Conservation (phyloP, 2,113 vertebrate genomes). For the Neolamprologus brichardi region DNA sequence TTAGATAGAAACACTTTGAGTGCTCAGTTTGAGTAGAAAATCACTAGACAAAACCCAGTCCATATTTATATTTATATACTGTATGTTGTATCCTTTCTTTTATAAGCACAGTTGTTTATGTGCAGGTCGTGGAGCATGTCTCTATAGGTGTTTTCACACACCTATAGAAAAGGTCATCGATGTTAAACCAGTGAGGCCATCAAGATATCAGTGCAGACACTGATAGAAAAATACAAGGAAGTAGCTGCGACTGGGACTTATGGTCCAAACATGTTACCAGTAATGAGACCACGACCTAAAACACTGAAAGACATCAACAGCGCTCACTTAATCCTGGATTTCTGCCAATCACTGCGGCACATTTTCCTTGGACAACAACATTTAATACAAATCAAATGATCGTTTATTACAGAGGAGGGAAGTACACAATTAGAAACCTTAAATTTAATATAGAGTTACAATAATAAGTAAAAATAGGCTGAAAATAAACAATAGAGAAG, state of each 20-base stretch:
- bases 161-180: neutral
- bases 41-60: rapidly evolving
- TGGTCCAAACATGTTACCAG: neutral
- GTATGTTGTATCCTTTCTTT: neutral
- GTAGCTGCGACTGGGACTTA: neutral
- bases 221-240: neutral
- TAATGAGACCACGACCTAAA: neutral
- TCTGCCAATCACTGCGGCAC: neutral
- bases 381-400: neutral
- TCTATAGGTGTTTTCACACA: neutral
- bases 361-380: neutral
- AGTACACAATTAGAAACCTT: neutral
- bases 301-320: neutral
- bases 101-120: neutral
- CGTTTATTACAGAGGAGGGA: rapidly evolving
- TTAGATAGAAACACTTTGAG: neutral
- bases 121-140: neutral
- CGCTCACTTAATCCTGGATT: rapidly evolving
- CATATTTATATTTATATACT: neutral
- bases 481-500: neutral
- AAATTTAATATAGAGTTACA: rapidly evolving
- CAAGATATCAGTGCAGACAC: neutral
- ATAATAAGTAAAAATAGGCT: neutral
- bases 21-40: neutral
- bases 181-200: neutral